A percentile compares a stretch with the other conserved stretches of the same genome.
Conservation (phyloP, 2,113 vertebrate species). For the Delphinapterus leucas region DNA sequence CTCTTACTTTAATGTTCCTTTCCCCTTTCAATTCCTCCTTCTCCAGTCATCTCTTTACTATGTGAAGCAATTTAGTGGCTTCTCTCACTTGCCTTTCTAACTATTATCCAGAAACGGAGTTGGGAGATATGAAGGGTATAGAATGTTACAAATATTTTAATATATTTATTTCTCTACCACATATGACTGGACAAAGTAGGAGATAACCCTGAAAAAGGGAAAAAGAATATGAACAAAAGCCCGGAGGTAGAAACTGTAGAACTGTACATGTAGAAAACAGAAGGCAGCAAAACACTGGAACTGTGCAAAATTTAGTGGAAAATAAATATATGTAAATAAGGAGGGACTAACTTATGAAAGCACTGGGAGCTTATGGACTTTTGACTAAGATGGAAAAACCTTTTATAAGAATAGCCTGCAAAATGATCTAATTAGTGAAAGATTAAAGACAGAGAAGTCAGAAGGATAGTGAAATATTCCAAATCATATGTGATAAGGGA, state of each 20-base stretch:
- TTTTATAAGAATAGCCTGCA: neutral
- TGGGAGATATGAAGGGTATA: neutral
- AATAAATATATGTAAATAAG: neutral
- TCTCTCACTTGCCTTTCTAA: neutral
- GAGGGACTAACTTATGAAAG: neutral
- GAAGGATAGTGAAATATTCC: neutral
- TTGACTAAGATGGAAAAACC: neutral
- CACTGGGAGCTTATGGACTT: neutral
- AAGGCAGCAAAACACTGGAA: neutral
- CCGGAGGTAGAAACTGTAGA: neutral
- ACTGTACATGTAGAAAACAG: neutral
- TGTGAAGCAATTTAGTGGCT: neutral
- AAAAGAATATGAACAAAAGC: neutral
- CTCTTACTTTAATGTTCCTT: neutral
- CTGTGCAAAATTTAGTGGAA: neutral
- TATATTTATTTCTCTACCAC: neutral
- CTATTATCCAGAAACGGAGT: neutral
- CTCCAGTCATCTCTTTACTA: neutral
- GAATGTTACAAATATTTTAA: neutral
- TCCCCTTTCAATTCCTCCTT: neutral
- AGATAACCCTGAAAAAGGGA: neutral
- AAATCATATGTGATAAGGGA: neutral
- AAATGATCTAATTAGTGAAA: neutral
- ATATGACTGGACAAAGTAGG: neutral
- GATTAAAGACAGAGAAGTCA: neutral